Evolutionary conservation across 2,888 invertebrate genomes (phyloP), one percentile per base, ranked within the genome.

Genomic region (Plemyria rubiginata): DNA sequence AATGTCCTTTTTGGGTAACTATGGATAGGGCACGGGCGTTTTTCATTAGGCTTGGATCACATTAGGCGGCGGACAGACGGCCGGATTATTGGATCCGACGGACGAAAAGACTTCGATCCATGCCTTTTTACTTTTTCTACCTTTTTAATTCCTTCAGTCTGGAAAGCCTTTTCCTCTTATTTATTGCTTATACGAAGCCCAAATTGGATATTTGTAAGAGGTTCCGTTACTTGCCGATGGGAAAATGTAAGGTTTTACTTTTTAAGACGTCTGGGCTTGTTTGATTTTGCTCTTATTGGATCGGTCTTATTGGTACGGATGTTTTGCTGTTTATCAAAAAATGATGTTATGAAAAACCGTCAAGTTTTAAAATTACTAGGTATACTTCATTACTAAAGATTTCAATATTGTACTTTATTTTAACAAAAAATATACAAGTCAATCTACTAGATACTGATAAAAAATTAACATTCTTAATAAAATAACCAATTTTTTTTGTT

Each of bases 41-140:
- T 92, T 92, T 92, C 92, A 92, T 92, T 92, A 92, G 90, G 89
- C 85, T 87, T 79, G 88, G 92, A 92, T 92, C 92, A 91, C 92
- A 92, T 92, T 92, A 92, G 92, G 85, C 87, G 84, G 85, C 90
- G 89, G 91, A 91, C 92, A 90, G 92, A 88, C 91, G 86, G 86
- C 78, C 76, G 90, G 92, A 92, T 92, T 92, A 92, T 92, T 92
- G 92, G 92, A 92, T 91, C 89, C 90, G 90, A 88, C 92, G 92
- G 90, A 86, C 91, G 90, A 87, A 60, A 88, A 85, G 90, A 86
- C 91, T 92, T 90, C 90, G 90, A 91, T 91, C 92, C 88, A 81
- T 85, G 84, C 86, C 85, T 86, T 87, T 90, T 90, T 87, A 82
- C 84, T 85, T 85, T 86, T 85, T 86, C 89, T 89, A 72, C 75